phyloP scores from a whole-genome alignment of 2,888 invertebrate genomes.

The Mythimna pallens region DNA sequence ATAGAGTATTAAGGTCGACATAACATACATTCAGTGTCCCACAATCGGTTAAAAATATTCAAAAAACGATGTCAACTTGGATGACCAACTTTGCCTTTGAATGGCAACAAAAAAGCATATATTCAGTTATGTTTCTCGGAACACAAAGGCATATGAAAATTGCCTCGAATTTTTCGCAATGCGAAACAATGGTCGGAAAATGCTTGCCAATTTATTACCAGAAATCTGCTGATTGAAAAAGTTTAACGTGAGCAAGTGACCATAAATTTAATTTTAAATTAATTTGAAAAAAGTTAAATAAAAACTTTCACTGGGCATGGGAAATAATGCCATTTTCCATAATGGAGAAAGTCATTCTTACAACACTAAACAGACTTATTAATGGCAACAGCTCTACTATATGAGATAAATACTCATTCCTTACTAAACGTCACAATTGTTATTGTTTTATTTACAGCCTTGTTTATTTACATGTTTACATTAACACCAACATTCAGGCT shows the following conservation, averaged over 20 bases:
- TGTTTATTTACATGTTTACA: neutral
- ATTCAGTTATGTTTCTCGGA: conserved; percentile 23
- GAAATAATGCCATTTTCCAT: neutral
- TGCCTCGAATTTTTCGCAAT: conserved; percentile 46
- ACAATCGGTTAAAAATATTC: conserved; percentile 1
- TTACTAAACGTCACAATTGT: neutral
- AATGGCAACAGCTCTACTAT: conserved; percentile 11
- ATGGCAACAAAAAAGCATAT: conserved; percentile 32
- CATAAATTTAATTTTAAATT: neutral
- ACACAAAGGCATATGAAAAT: conserved; percentile 50
- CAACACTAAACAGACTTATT: conserved; percentile 2
- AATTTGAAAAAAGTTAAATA: conserved; percentile 2
- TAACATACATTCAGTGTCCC: conserved; percentile 1
- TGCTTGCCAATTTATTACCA: conserved; percentile 42
- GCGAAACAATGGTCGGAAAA: conserved; percentile 44
- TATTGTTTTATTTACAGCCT: neutral
- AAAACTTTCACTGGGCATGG: neutral
- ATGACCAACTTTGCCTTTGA: conserved; percentile 40
- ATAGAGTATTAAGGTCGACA: neutral
- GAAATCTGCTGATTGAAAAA: conserved; percentile 33
- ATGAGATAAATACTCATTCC: conserved; percentile 6
- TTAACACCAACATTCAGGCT: neutral
- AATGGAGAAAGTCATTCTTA: neutral
- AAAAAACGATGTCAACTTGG: conserved; percentile 29
- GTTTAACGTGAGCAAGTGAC: conserved; percentile 20